Base-by-base conservation (phyloP, 1,140 invertebrate genomes). In the Leguminivora glycinivorella region DNA sequence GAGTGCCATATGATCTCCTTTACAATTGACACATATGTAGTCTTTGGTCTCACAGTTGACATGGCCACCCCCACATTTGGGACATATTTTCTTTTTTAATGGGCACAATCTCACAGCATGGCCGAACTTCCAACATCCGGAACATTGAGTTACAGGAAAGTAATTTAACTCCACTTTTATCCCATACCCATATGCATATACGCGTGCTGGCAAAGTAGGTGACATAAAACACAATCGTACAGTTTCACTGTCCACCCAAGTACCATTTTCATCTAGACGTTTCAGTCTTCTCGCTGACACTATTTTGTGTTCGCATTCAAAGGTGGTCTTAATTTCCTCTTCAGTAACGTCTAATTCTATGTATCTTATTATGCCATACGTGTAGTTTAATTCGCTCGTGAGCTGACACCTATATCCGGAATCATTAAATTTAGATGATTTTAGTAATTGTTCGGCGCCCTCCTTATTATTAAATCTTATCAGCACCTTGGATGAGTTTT, bases 221-320 rank as follows among this genome's bases (percentile, higher is more conserved):
- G 34, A 1, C 29, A 31, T 31, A 31, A 31, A 31, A 31, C 29
- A 31, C 29, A 31, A 31, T 31, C 29, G 5, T 1, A 82, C 70
- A 14, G 70, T 74, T 72, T 76, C 72, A 66, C 73, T 75, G 1
- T 69, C 56, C 1, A 71, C 40, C 80, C 80, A 78, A 40, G 67
- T 67, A 47, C 69, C 73, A 31, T 67, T 56, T 29, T 66, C 19
- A 34, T 58, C 67, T 29, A 73, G 7, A 43, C 73, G 26, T 68
- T 74, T 80, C 12, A 82, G 67, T 68, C 76, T 73, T 66, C 19
- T 75, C 3, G 71, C 22, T 24, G 75, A 74, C 14, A 73, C 12
- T 26, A 77, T 70, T n/a, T 77, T 72, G 4, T 12, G 9, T 0
- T 77, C 70, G 38, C 73, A 69, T 10, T 31, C 12, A 25, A 76